These are phyloP conservation scores for Heliocidaris erythrogramma DNA, from an alignment of 35 echinoderm and acorn worm genomes.

Conservation along the genomic window DNA sequence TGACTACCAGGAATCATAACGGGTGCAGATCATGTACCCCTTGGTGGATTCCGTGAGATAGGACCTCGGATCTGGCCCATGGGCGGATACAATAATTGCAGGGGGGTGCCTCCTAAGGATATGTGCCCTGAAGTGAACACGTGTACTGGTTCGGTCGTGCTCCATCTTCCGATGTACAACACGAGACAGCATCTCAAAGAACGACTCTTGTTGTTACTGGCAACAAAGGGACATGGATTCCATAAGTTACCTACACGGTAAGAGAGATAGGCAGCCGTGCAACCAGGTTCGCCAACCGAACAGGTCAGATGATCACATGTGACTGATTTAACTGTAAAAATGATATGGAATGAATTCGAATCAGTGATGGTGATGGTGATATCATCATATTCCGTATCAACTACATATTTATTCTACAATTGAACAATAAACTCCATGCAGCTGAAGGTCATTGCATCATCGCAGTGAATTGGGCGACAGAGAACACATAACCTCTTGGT, in stretches of 20 bases:
- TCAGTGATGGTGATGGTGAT: too few relatives aligned
- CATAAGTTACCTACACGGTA: not conserved
- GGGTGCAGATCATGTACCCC: not conserved
- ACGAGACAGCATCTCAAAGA: not conserved
- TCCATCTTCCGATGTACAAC: not conserved
- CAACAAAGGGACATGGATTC: not conserved
- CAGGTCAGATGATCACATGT: too few relatives aligned
- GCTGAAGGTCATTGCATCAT: too few relatives aligned
- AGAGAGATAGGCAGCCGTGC: too few relatives aligned
- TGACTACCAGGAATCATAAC: not conserved
- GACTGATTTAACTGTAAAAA: too few relatives aligned
- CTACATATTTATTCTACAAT: too few relatives aligned
- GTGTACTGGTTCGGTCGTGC: not conserved
- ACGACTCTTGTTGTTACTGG: not conserved
- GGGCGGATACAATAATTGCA: not conserved
- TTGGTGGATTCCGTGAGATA: not conserved
- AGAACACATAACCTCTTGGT: too few relatives aligned
- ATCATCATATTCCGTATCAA: too few relatives aligned
- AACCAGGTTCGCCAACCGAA: too few relatives aligned
- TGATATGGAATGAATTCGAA: too few relatives aligned
- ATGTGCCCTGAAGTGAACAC: slow-evolving; percentile 30
- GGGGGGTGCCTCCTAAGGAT: not conserved
- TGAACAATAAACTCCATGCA: too few relatives aligned
- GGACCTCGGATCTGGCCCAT: slow-evolving; percentile 21
- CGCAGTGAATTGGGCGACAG: too few relatives aligned